Evolutionary conservation across 2,113 vertebrate genomes (phyloP).

Genomic region (Chitala chitala): DNA sequence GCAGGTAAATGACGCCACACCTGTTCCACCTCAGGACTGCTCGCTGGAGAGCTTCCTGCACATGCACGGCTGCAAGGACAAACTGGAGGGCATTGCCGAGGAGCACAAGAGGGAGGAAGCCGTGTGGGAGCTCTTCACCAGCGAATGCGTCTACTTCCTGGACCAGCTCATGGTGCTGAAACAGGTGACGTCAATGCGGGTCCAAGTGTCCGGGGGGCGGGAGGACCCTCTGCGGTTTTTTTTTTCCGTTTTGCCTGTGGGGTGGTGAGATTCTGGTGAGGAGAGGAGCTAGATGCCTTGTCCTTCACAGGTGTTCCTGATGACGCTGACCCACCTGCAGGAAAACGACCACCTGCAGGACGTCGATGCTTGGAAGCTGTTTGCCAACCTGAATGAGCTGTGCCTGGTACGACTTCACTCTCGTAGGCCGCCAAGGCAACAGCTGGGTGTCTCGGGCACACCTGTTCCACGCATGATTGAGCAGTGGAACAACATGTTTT

Average conservation of each 20-base stretch:
- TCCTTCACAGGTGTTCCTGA: slow-evolving; percentile 73
- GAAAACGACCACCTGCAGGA: slow-evolving; percentile 69
- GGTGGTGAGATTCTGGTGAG: not conserved
- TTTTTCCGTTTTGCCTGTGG: not conserved
- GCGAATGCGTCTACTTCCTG: slow-evolving; percentile 86
- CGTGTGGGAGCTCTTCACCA: slow-evolving; percentile 85
- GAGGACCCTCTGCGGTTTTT: not conserved
- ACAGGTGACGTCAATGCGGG: slow-evolving; percentile 70
- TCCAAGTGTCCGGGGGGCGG: no score
- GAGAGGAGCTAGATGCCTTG: not conserved
- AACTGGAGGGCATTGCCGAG: slow-evolving; percentile 49
- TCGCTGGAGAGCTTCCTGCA: slow-evolving; percentile 71
- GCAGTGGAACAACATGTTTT: slow-evolving; percentile 1
- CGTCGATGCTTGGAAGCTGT: slow-evolving; percentile 75
- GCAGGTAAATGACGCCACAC: not conserved
- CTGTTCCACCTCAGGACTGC: slow-evolving; percentile 58
- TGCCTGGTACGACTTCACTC: slow-evolving; percentile 78
- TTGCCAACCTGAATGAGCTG: slow-evolving; percentile 81
- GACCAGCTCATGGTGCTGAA: slow-evolving; percentile 89
- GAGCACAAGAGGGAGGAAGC: slow-evolving; percentile 69
- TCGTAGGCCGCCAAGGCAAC: not conserved
- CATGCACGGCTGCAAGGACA: slow-evolving; percentile 52
- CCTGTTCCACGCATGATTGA: no score
- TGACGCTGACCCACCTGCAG: slow-evolving; percentile 71
- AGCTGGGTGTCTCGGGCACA: not conserved